Base-by-base conservation (phyloP, 92 coral and sea anemone genomes). In the Anthopleura xanthogrammica region DNA sequence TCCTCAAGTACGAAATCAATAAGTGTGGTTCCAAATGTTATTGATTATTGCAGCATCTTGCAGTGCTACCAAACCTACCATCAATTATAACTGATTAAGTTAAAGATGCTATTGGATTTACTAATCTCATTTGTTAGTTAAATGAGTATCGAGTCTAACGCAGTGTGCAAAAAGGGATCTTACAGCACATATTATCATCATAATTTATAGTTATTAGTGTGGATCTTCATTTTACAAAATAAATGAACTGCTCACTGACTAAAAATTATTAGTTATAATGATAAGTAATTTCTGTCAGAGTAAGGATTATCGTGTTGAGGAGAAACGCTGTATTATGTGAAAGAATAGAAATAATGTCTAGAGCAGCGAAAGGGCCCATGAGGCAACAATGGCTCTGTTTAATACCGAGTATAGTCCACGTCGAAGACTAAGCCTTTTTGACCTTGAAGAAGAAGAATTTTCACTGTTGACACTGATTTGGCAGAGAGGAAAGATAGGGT, bases 401-500 rank as follows among this genome's bases (percentile, higher is more conserved):
- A 20, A n/a, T 62, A 23, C 4, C 16, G 74, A 68, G 74, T 23
- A 12, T 8, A 36, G 74, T 68, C 19, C 74, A 62, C 13, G 24
- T 20, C 74, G 42, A 68, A 68, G 20, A 68, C 74, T 68, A 68
- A 68, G 74, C 74, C 74, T 68, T 68, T 68, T 68, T 68, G 74
- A 68, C 74, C 74, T 36, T 12, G 17, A 68, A 68, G 46, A 36
- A 68, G 46, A 68, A 23, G 7, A 68, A 29, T 12, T 68, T 64
- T 68, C 19, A 29, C 13, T 68, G 74, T 68, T 68, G 74, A 68
- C 74, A 68, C 42, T 24, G 74, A 68, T 68, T 68, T 36, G 74
- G 74, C 74, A 68, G 74, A 29, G 74, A 68, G 42, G 74, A 68
- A 36, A 36, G 74, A 68, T 9, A 13, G 36, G 74, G 29, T 68